Evolutionary conservation across 2,113 vertebrate genomes (phyloP).

Genomic region (Pachyramphus minor): DNA sequence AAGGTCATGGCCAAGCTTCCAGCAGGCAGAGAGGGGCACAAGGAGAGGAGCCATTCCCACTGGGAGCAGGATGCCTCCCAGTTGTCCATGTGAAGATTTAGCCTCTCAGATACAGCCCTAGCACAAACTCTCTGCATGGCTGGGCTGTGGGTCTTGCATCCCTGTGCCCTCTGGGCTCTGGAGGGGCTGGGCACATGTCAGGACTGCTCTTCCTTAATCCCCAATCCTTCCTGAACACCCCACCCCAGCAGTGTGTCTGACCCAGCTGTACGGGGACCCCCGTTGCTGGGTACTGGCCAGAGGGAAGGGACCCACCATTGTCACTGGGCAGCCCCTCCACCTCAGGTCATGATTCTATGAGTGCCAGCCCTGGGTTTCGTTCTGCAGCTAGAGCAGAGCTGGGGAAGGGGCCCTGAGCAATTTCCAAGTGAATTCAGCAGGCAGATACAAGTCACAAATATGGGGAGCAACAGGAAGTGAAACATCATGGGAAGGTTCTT

Average conservation of each 20-base stretch:
- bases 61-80: not conserved
- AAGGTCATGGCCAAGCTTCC: not conserved
- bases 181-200: not conserved
- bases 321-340: not conserved
- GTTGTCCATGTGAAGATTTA: not conserved
- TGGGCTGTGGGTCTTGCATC: not conserved
- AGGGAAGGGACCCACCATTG: not conserved
- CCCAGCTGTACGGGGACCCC: not conserved
- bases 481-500: not conserved
- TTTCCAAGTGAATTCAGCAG: not conserved
- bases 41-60: not conserved
- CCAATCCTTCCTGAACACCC: not conserved
- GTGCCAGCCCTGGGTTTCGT: not conserved
- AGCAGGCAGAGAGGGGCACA: not conserved
- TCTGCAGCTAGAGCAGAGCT: not conserved
- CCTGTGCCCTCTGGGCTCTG: not conserved
- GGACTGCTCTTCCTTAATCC: too few relatives aligned
- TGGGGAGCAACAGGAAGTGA: not conserved
- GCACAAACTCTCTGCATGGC: rapidly evolving
- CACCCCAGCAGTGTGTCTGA: not conserved
- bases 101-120: not conserved
- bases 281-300: rapidly evolving
- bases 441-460: not conserved
- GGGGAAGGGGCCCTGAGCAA: not conserved
- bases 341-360: not conserved